phyloP scores from a whole-genome alignment of 2,113 vertebrate genomes.

The Albula glossodonta region DNA sequence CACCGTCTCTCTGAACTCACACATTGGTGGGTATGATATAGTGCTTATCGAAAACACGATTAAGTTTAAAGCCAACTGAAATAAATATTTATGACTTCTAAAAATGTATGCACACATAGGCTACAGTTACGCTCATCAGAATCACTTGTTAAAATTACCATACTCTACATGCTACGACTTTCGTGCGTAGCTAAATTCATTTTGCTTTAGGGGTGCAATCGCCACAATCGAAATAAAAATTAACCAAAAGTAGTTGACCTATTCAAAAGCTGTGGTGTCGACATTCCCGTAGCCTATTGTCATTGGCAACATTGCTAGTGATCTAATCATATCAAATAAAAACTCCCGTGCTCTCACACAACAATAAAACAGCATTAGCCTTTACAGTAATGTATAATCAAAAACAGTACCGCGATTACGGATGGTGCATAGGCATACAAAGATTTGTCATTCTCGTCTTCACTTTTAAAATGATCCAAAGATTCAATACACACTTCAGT shows the following conservation, averaged over 20 bases:
- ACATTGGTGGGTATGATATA: not conserved
- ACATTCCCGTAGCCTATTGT: not conserved
- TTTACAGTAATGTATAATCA: not conserved
- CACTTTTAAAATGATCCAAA: not conserved
- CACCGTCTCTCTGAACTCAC: not conserved
- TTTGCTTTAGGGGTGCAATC: not conserved
- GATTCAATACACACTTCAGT: not conserved
- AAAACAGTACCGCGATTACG: not conserved
- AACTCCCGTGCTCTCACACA: not conserved
- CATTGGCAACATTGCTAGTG: not conserved
- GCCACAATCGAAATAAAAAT: not conserved
- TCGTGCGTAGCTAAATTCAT: not conserved
- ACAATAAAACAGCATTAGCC: not conserved
- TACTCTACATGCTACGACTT: not conserved
- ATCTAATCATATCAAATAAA: not conserved
- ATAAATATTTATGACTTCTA: not conserved
- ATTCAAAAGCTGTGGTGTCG: not conserved
- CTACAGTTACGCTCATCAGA: not conserved
- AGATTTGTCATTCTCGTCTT: not conserved
- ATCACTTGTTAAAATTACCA: not conserved
- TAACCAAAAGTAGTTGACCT: not conserved
- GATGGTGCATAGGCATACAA: not conserved
- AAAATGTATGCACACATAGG: not conserved
- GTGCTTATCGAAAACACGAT: not conserved
- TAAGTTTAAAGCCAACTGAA: not conserved